Percentiles rank a stretch among this genome's conserved stretches.
These are phyloP conservation scores for Agrochola lota DNA, from an alignment of 2,888 invertebrate species.

Conservation along the genomic window DNA sequence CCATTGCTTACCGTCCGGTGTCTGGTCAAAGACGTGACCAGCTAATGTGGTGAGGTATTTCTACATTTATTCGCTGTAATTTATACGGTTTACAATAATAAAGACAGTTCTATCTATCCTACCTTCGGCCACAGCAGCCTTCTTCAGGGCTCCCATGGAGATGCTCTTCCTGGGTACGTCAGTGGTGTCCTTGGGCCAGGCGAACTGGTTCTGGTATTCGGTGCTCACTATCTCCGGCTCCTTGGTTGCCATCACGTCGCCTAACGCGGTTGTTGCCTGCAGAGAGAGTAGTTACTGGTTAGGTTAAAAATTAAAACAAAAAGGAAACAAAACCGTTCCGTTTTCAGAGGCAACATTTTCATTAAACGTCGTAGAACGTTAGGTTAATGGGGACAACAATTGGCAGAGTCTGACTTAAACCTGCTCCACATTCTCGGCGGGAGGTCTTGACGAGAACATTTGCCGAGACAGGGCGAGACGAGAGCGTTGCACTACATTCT, in stretches of 20 bases:
- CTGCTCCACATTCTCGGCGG: too few relatives aligned
- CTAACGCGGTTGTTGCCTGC: conserved; percentile 91
- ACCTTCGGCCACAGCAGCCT: conserved; percentile 92
- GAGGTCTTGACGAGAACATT: too few relatives aligned
- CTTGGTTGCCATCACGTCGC: conserved; percentile 92
- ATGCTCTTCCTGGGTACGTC: conserved; percentile 95
- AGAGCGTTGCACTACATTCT: too few relatives aligned
- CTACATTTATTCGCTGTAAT: too few relatives aligned
- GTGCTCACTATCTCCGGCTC: conserved; percentile 90
- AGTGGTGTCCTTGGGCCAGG: conserved; percentile 94
- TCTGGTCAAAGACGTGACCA: too few relatives aligned
- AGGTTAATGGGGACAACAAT: not conserved
- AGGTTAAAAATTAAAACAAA: not conserved
- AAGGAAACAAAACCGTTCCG: not conserved
- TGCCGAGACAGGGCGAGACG: too few relatives aligned
- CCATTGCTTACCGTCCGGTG: not conserved
- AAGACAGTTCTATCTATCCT: conserved; percentile 1
- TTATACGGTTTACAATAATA: not conserved
- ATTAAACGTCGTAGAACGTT: not conserved
- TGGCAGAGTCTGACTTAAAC: not conserved
- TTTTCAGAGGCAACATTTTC: not conserved
- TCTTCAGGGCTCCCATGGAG: conserved; percentile 96
- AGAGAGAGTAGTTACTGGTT: not conserved
- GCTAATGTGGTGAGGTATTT: too few relatives aligned
- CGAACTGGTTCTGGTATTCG: conserved; percentile 97